phyloP scores from a whole-genome alignment of 2,113 vertebrate genomes.

The Ophthalmolycus amberensis region DNA sequence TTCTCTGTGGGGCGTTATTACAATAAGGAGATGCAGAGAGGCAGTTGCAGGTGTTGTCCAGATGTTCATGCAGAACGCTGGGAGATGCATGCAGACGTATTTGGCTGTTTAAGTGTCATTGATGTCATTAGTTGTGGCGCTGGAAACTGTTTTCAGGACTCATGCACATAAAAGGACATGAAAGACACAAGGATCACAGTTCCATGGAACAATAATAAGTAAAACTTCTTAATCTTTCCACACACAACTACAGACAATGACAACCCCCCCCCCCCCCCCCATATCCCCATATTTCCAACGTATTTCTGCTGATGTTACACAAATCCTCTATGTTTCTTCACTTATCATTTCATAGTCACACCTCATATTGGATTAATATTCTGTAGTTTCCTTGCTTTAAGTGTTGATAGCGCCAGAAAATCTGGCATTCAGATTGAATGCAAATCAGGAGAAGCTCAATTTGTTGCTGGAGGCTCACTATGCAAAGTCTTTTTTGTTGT shows the following conservation, averaged over 20 bases:
- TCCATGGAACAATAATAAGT: neutral
- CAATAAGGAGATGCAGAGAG: constrained; percentile 6
- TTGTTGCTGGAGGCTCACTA: constrained; percentile 51
- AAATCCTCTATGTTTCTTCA: neutral
- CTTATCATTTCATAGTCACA: constrained; percentile 5
- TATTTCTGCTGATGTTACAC: neutral
- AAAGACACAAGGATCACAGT: neutral
- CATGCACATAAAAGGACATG: neutral
- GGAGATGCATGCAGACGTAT: neutral
- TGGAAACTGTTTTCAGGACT: constrained; percentile 1
- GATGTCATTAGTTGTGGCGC: constrained; percentile 22
- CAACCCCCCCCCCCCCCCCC: neutral
- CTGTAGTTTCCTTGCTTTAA: neutral
- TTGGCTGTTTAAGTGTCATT: neutral
- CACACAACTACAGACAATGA: neutral
- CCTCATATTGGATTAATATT: constrained; percentile 1
- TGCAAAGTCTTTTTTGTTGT: constrained; percentile 30
- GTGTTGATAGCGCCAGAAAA: constrained; percentile 1
- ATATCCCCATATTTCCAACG: neutral
- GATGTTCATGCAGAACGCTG: constrained; percentile 40
- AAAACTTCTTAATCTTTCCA: neutral
- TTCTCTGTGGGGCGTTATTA: neutral
- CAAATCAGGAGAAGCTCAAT: constrained; percentile 61
- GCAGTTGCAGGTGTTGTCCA: constrained; percentile 54
- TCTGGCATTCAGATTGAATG: constrained; percentile 50